Conservation (phyloP, 2,113 vertebrate species). For the Myiopsitta monachus region DNA sequence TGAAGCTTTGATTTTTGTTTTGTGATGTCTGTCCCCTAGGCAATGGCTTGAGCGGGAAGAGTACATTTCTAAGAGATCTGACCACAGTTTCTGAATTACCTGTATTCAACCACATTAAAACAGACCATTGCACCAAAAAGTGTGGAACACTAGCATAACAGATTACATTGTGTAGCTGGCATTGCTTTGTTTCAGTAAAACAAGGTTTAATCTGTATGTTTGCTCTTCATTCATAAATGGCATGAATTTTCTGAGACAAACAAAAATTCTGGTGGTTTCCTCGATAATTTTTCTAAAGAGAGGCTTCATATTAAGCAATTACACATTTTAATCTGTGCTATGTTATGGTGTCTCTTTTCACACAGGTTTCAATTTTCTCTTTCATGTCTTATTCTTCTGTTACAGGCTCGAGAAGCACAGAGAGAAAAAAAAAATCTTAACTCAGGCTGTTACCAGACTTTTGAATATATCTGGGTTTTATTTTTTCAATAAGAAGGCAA, state of each 20-base stretch:
- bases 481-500: not conserved
- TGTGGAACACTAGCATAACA: not conserved
- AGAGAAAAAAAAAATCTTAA: not conserved
- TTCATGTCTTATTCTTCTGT: not conserved
- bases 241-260: not conserved
- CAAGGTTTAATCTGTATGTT: not conserved
- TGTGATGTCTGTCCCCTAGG: not conserved
- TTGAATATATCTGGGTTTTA: not conserved
- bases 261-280: not conserved
- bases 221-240: not conserved
- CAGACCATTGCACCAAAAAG: not conserved
- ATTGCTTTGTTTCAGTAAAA: not conserved
- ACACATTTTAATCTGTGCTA: not conserved
- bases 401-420: not conserved
- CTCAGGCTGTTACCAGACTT: not conserved
- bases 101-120: not conserved
- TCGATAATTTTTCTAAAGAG: not conserved
- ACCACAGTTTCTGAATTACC: not conserved
- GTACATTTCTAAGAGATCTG: not conserved
- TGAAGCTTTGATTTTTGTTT: not conserved
- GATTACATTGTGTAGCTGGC: not conserved
- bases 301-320: not conserved
- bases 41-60: not conserved
- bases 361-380: not conserved
- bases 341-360: not conserved